Evolutionary conservation across 1,140 invertebrate species (phyloP), one percentile per base, ranked within the genome.

Genomic region (Bombus polaris): DNA sequence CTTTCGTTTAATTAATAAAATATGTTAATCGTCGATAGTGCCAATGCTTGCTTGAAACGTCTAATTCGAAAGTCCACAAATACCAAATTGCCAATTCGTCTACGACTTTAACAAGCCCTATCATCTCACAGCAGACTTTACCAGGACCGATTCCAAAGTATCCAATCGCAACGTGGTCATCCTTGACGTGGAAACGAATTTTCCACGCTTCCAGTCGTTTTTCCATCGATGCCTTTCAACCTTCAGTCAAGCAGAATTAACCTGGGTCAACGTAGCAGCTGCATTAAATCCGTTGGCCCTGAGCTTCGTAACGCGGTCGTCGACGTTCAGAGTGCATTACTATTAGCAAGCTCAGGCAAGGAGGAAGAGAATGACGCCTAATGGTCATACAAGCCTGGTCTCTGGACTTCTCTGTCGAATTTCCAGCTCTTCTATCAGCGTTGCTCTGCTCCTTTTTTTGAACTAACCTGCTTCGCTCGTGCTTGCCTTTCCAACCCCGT

Each of bases 361-460:
- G 18, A 22, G 47, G 18, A 53, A 53, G 47, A 53, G 47, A 22
- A 22, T 18, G 47, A 53, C 47, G 47, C 18, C 47, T 53, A 53
- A 53, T 53, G 47, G 18, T 22, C 18, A 22, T 53, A 53, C 47
- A 22, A 22, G 10, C 59, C 2, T 3, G 28, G 28, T 62, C 10
- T 6, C 65, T 18, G 47, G 4, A 18, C 59, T 37, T 83, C 87
- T 87, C 70, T 68, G 79, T 83, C 85, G n/a, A 47, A 8, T 32
- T 12, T 13, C 32, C 42, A 35, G 35, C 65, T 81, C 72, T 81
- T 76, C 12, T 59, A 32, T 75, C 47, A 37, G 44, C 71, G 85
- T 82, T 74, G 71, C 78, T 88, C 65, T 42, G n/a, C 68, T 72
- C 35, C 42, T 75, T 82, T 88, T 86, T 88, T 57, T 44, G 15